These are phyloP conservation scores for Crepidodera aurea DNA, from an alignment of 2,888 invertebrate species.

Conservation along the genomic window DNA sequence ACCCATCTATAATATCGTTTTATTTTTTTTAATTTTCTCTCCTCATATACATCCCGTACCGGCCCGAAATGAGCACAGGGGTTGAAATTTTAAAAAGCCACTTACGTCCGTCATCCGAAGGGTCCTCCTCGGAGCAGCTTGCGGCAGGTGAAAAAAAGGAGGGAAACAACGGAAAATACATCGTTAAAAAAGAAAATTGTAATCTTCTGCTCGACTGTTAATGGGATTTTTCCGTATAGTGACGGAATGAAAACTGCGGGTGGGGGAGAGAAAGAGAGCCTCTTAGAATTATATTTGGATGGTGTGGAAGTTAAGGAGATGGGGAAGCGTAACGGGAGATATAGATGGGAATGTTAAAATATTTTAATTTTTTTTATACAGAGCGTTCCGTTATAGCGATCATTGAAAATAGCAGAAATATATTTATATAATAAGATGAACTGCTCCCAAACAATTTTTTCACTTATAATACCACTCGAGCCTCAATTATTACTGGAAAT, in stretches of 20 bases:
- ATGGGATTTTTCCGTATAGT: slow-evolving; percentile 31
- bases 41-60: no score
- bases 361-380: no score
- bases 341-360: no score
- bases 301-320: slow-evolving; percentile 3
- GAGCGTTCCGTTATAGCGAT: no score
- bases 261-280: background rate
- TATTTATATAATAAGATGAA: no score
- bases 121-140: slow-evolving; percentile 41
- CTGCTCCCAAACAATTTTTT: no score
- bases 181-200: slow-evolving; percentile 42
- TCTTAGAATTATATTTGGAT: slow-evolving; percentile 1
- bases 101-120: slow-evolving; percentile 58
- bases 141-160: slow-evolving; percentile 37
- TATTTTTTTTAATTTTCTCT: no score
- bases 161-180: slow-evolving; percentile 37
- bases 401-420: no score
- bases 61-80: slow-evolving; percentile 29
- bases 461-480: no score
- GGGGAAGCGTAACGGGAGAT: background rate
- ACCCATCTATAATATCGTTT: no score
- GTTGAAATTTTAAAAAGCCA: slow-evolving; percentile 58
- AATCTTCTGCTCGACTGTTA: slow-evolving; percentile 40
- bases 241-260: slow-evolving; percentile 27
- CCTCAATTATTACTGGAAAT: no score